phyloP scores from a whole-genome alignment of 1,140 invertebrate genomes.

The Lepidostoma basale region DNA sequence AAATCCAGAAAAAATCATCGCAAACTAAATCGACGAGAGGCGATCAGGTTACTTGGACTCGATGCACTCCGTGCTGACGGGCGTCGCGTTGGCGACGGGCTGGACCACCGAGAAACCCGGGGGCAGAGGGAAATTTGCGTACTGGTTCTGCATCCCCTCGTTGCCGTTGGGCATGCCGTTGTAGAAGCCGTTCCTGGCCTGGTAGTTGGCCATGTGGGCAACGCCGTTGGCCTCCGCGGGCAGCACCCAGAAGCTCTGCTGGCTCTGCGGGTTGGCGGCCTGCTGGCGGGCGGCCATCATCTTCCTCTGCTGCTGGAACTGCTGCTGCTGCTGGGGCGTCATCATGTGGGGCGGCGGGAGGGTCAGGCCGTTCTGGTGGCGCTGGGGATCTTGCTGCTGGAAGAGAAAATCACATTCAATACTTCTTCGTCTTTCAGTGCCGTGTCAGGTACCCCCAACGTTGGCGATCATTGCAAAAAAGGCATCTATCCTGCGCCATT shows the following conservation, averaged over 20 bases:
- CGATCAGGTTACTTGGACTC: conserved; percentile 61
- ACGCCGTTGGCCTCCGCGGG: conserved; percentile 4
- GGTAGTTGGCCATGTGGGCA: conserved; percentile 29
- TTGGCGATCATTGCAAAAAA: too few species aligned
- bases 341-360: conserved; percentile 14
- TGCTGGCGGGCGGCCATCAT: background rate
- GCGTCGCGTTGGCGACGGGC: conserved; percentile 46
- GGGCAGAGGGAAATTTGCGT: conserved; percentile 53
- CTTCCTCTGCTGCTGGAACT: conserved; percentile 12
- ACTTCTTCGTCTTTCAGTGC: too few species aligned
- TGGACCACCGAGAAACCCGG: conserved; percentile 54
- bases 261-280: conserved; percentile 49
- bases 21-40: too few species aligned
- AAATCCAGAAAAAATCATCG: too few species aligned
- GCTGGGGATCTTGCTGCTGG: conserved; percentile 6
- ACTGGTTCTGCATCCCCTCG: conserved; percentile 41
- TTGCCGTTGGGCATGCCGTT: conserved; percentile 19
- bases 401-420: too few species aligned
- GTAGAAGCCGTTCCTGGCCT: conserved; percentile 40
- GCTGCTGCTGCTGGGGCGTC: conserved; percentile 1
- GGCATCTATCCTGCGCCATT: too few species aligned
- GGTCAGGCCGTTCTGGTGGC: conserved; percentile 3
- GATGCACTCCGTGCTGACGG: conserved; percentile 57
- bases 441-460: too few species aligned
- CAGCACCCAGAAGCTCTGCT: conserved; percentile 35